These are phyloP conservation scores for Steatocranus sp. DNA, from an alignment of 2,797 vertebrate species.

Conservation along the genomic window DNA sequence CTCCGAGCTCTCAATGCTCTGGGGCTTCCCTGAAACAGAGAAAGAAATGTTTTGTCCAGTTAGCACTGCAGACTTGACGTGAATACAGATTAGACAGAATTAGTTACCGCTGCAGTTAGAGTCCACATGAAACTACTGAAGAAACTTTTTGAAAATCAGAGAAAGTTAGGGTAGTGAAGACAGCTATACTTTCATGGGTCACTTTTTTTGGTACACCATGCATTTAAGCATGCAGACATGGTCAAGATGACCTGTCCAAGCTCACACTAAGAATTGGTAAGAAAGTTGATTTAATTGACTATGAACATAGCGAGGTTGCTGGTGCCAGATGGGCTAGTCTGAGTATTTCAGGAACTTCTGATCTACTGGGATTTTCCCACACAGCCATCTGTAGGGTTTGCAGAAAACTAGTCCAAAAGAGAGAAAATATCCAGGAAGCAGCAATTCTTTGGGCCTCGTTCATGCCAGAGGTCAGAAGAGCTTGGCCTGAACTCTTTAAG, in stretches of 20 bases:
- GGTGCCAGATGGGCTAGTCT: neutral
- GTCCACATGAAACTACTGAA: neutral
- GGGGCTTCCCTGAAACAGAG: conserved; percentile 86
- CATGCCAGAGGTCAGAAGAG: neutral
- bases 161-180: neutral
- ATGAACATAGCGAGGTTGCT: neutral
- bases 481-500: neutral
- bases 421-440: neutral
- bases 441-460: neutral
- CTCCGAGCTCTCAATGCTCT: conserved; percentile 86
- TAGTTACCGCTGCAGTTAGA: neutral
- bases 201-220: neutral
- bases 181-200: neutral
- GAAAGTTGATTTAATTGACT: neutral
- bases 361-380: neutral
- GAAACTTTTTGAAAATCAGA: neutral
- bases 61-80: neutral
- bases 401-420: neutral
- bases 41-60: neutral
- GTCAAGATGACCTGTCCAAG: neutral
- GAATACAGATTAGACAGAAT: neutral
- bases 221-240: neutral
- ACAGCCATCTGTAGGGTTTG: neutral
- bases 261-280: neutral
- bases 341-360: neutral